These are phyloP conservation scores for Oreortyx pictus DNA, from an alignment of 2,797 vertebrate genomes.

Conservation along the genomic window DNA sequence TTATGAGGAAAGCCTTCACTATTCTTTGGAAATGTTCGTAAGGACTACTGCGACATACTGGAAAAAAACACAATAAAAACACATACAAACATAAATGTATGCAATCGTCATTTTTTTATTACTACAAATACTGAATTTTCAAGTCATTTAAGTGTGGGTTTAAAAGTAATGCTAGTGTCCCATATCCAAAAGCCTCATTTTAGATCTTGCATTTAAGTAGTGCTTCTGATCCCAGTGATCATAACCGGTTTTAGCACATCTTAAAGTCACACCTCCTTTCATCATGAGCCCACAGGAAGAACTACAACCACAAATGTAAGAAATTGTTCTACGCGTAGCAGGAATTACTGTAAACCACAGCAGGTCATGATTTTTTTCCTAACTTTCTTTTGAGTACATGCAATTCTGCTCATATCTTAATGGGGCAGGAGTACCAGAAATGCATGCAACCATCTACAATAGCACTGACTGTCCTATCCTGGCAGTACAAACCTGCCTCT, in stretches of 20 bases:
- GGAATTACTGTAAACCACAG: not conserved
- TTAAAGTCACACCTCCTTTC: not conserved
- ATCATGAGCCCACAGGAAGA: not conserved
- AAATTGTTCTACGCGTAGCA: not conserved
- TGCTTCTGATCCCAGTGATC: not conserved
- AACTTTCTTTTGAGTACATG: not conserved
- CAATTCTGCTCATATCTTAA: not conserved
- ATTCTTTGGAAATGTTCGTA: constrained; percentile 85
- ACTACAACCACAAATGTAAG: not conserved
- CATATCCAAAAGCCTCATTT: not conserved
- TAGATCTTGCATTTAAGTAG: not conserved
- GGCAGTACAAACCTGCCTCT: not conserved
- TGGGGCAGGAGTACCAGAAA: not conserved
- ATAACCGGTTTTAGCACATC: not conserved
- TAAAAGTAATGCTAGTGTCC: not conserved
- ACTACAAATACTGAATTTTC: not conserved
- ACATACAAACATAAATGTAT: not conserved
- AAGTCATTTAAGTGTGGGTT: not conserved
- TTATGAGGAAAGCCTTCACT: constrained; percentile 87
- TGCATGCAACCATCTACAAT: not conserved
- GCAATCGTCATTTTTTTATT: not conserved
- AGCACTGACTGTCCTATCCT: not conserved
- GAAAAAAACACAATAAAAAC: constrained; percentile 31
- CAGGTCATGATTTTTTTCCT: not conserved
- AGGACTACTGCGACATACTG: constrained; percentile 80